Evolutionary conservation across 2,888 invertebrate species (phyloP).

Genomic region (Microctonus hyperodae): DNA sequence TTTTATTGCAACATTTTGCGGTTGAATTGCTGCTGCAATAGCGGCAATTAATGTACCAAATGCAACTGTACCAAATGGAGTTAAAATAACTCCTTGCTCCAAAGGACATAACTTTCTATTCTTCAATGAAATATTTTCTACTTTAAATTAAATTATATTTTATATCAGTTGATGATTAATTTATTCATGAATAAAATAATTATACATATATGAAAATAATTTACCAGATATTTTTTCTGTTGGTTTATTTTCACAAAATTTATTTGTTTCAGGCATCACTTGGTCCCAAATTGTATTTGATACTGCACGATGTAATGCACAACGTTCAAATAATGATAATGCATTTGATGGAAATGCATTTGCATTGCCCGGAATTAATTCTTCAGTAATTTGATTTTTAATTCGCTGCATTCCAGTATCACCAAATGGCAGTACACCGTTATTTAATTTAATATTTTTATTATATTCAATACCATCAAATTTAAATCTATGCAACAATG

Average conservation of each 20-base stretch:
- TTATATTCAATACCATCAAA: conserved; percentile 51
- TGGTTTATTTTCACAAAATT: conserved; percentile 40
- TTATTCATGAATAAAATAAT: neutral
- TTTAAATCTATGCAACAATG: conserved; percentile 65
- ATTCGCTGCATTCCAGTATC: conserved; percentile 48
- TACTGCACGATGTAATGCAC: conserved; percentile 51
- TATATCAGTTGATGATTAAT: too few species aligned
- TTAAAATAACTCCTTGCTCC: conserved; percentile 72
- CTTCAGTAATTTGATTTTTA: conserved; percentile 50
- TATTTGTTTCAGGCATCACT: conserved; percentile 33
- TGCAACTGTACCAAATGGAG: conserved; percentile 70
- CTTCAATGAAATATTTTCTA: conserved; percentile 32
- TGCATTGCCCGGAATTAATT: conserved; percentile 49
- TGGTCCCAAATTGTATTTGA: conserved; percentile 51
- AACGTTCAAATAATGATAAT: conserved; percentile 49
- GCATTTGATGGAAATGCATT: conserved; percentile 43
- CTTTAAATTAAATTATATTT: neutral
- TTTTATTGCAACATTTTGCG: conserved; percentile 64
- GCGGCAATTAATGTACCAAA: conserved; percentile 69
- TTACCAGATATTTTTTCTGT: conserved; percentile 47
- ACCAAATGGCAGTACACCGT: conserved; percentile 48
- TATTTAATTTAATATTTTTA: conserved; percentile 35
- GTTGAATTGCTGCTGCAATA: conserved; percentile 70
- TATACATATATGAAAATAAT: neutral
- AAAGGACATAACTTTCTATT: conserved; percentile 68